These are phyloP conservation scores for Phenacoccus solenopsis DNA, from an alignment of 1,140 invertebrate genomes.

Conservation along the genomic window DNA sequence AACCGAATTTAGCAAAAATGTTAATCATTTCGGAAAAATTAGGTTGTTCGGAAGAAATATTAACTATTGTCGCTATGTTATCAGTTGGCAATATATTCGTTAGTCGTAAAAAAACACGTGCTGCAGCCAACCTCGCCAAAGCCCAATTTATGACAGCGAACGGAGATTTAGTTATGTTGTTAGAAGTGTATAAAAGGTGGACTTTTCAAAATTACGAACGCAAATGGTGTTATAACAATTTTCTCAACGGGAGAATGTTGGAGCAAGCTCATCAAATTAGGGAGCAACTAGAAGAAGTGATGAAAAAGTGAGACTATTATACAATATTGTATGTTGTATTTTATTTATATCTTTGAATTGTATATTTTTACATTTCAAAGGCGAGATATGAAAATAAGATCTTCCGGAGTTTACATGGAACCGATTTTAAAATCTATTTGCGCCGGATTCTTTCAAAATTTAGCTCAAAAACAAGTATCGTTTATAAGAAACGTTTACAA, in stretches of 20 bases:
- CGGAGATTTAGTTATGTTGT: constrained; percentile 83
- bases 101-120: constrained; percentile 36
- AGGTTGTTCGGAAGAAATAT: constrained; percentile 73
- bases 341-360: too few relatives aligned
- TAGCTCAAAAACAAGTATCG: constrained; percentile 53
- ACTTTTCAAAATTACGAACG: constrained; percentile 42
- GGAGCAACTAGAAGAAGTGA: constrained; percentile 62
- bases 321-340: not conserved
- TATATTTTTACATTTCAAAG: not conserved
- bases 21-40: constrained; percentile 64
- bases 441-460: constrained; percentile 77
- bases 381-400: constrained; percentile 28
- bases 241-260: constrained; percentile 72
- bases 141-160: constrained; percentile 72
- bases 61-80: constrained; percentile 53
- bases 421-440: constrained; percentile 63
- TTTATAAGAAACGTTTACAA: constrained; percentile 49
- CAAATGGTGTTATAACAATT: constrained; percentile 80
- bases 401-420: constrained; percentile 60
- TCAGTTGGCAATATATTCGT: constrained; percentile 39
- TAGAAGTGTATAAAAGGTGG: constrained; percentile 80
- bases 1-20: constrained; percentile 78
- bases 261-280: constrained; percentile 67
- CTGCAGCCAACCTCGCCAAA: constrained; percentile 51
- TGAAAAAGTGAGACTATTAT: not conserved